phyloP scores from a whole-genome alignment of 1,140 invertebrate genomes.

The Zaprionus taronus region DNA sequence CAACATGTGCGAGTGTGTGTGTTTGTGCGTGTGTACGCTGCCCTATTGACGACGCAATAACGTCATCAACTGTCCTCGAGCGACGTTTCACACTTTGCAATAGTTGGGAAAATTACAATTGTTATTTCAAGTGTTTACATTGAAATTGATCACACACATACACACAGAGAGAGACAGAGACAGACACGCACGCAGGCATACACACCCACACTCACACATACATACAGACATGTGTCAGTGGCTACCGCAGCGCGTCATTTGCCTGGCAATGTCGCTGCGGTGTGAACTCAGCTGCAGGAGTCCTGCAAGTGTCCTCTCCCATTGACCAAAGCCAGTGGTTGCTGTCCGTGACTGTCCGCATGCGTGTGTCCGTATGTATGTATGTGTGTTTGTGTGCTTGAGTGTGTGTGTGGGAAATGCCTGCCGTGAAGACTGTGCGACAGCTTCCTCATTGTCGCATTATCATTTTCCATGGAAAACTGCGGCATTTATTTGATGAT shows the following conservation, averaged over 20 bases:
- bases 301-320: conserved; percentile 14
- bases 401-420: conserved; percentile 29
- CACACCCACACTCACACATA: conserved; percentile 4
- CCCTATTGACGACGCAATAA: conserved; percentile 65
- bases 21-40: conserved; percentile 20
- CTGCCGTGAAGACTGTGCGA: conserved; percentile 8
- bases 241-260: conserved; percentile 34
- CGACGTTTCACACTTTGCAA: conserved; percentile 65
- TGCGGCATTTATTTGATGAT: conserved; percentile 57
- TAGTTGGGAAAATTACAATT: conserved; percentile 74
- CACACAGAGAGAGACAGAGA: conserved; percentile 3
- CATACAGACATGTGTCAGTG: conserved; percentile 13
- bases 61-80: conserved; percentile 72
- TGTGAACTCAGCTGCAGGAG: conserved; percentile 44
- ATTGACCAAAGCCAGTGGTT: conserved; percentile 12
- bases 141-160: conserved; percentile 58
- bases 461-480: conserved; percentile 63
- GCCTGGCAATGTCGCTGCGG: conserved; percentile 28
- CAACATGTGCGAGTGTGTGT: conserved; percentile 43
- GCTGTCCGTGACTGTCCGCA: background rate
- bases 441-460: conserved; percentile 51
- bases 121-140: conserved; percentile 69
- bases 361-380: background rate
- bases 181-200: conserved; percentile 8
- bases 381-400: background rate